A percentile compares a stretch with the other conserved stretches of the same genome.
Evolutionary conservation across 2,797 vertebrate genomes (phyloP).

Genomic region (Poliocrania exsul): DNA sequence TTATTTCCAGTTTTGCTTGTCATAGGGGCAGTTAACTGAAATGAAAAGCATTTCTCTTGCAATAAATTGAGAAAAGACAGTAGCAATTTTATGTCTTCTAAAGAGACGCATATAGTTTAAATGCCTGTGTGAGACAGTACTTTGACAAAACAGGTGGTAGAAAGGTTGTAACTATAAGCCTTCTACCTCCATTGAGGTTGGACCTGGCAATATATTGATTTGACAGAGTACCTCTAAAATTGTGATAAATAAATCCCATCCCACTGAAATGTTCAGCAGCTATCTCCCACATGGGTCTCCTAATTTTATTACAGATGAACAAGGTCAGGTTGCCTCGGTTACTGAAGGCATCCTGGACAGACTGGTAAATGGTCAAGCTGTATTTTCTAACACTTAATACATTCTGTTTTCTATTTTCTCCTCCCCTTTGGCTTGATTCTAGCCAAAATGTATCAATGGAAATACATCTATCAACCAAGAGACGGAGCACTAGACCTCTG

Average conservation of each 20-base stretch:
- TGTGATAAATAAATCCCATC: slow-evolving; percentile 26
- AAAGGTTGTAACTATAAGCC: neutral
- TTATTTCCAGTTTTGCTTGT: neutral
- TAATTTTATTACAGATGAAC: slow-evolving; percentile 42
- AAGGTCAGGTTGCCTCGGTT: slow-evolving; percentile 12
- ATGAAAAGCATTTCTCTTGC: neutral
- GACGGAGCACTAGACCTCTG: neutral
- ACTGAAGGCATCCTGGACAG: neutral
- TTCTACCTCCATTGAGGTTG: neutral
- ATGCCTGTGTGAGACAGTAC: neutral
- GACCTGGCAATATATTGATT: neutral
- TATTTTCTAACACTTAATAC: neutral
- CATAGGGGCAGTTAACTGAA: neutral
- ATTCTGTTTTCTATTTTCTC: neutral
- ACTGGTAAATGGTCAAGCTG: neutral
- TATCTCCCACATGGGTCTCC: neutral
- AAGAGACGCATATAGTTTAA: neutral
- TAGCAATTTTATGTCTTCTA: neutral
- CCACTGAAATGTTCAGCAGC: neutral
- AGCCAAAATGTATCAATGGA: neutral
- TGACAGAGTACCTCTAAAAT: neutral
- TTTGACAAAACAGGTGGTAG: neutral
- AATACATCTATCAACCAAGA: neutral
- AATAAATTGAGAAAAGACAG: neutral
- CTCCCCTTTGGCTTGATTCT: neutral